phyloP scores from a whole-genome alignment of 92 coral and sea anemone genomes.

The Phenganax marumi region DNA sequence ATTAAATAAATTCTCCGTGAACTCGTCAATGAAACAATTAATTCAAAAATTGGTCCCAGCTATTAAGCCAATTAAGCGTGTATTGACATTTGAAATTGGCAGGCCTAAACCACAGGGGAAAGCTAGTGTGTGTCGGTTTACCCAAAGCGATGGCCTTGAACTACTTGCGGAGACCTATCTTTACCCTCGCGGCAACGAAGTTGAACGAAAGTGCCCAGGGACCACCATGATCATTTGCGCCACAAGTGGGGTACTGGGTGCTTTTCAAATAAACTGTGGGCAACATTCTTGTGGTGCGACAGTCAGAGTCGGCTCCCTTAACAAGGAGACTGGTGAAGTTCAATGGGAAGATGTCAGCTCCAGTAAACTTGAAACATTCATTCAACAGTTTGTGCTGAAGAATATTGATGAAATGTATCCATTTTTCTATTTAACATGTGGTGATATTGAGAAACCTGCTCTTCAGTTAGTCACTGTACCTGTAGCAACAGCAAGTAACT shows the following conservation, averaged over 20 bases:
- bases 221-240: neutral
- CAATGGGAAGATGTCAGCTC: conserved; percentile 40
- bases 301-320: conserved; percentile 23
- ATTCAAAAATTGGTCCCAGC: conserved; percentile 35
- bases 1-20: conserved; percentile 10
- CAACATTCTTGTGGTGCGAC: conserved; percentile 43
- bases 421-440: conserved; percentile 29
- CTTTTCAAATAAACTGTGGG: conserved; percentile 47
- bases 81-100: conserved; percentile 41
- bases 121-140: conserved; percentile 26
- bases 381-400: conserved; percentile 30
- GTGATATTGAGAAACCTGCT: neutral
- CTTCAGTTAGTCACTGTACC: conserved; percentile 22
- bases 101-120: conserved; percentile 37
- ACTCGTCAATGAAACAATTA: conserved; percentile 30
- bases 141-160: conserved; percentile 43
- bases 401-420: conserved; percentile 21
- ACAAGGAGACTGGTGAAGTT: conserved; percentile 24
- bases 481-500: neutral
- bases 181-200: neutral
- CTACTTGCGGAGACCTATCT: conserved; percentile 28
- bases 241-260: neutral
- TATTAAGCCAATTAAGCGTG: conserved; percentile 22
- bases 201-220: neutral
- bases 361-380: conserved; percentile 29